phyloP scores from a whole-genome alignment of 2,888 invertebrate genomes.

The Thymelicus acteon region DNA sequence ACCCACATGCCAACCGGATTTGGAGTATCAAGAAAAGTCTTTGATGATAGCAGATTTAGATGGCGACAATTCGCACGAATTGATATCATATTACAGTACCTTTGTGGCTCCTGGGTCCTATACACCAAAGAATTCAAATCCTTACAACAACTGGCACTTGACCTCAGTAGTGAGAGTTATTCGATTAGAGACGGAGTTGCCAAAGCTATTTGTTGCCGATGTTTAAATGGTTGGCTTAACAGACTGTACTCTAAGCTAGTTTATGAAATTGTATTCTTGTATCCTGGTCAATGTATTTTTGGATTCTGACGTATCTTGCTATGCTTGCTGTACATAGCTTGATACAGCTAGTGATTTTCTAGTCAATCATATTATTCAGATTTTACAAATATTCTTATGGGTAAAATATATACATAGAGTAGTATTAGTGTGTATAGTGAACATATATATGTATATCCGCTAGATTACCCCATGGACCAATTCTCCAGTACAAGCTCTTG shows the following conservation, averaged over 20 bases:
- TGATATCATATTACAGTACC: conserved; percentile 90
- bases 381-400: no score
- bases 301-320: conserved; percentile 49
- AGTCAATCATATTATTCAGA: conserved; percentile 15
- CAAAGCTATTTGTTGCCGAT: conserved; percentile 86
- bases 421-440: no score
- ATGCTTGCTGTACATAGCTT: conserved; percentile 62
- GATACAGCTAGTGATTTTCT: conserved; percentile 43
- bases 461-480: no score
- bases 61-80: conserved; percentile 90
- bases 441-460: no score
- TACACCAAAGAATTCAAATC: conserved; percentile 64
- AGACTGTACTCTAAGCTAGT: conserved; percentile 21
- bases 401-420: no score
- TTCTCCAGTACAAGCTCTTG: no score
- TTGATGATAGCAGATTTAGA: conserved; percentile 90
- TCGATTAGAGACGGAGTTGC: conserved; percentile 89
- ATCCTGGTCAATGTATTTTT: conserved; percentile 35
- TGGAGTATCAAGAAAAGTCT: conserved; percentile 89
- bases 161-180: conserved; percentile 88
- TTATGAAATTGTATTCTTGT: conserved; percentile 42
- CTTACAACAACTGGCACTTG: conserved; percentile 84
- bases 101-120: conserved; percentile 79
- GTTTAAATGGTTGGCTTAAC: conserved; percentile 49
- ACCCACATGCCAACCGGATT: conserved; percentile 89